A percentile compares a stretch with the other conserved stretches of the same genome.
phyloP scores from a whole-genome alignment of 2,888 invertebrate genomes.

The Lithophane socia region DNA sequence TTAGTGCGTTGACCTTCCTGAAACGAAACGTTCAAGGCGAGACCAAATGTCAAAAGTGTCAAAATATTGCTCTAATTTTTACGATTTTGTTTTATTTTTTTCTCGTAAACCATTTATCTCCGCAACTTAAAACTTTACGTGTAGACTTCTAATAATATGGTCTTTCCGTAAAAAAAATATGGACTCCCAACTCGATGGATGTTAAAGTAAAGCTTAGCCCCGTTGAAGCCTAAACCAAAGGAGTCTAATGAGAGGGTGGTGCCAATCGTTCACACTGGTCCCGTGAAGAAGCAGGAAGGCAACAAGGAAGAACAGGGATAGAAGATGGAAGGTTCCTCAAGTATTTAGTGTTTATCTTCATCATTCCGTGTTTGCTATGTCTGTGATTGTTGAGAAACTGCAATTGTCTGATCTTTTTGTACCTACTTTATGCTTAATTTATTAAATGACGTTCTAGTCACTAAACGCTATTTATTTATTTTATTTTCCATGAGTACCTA shows the following conservation, averaged over 20 bases:
- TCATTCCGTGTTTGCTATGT: conserved; percentile 29
- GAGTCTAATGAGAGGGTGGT: conserved; percentile 91
- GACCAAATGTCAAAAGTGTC: too few species aligned
- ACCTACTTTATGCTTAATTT: not conserved
- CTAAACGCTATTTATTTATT: conserved; percentile 14
- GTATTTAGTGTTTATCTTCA: not conserved
- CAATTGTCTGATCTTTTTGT: conserved; percentile 16
- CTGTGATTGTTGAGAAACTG: conserved; percentile 23
- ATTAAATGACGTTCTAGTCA: conserved; percentile 57
- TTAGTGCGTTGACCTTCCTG: too few species aligned
- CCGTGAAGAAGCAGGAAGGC: conserved; percentile 85
- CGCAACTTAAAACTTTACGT: too few species aligned
- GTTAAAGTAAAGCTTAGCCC: too few species aligned
- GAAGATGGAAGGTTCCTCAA: not conserved
- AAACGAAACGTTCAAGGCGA: too few species aligned
- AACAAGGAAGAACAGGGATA: conserved; percentile 52
- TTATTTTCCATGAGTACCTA: conserved; percentile 20
- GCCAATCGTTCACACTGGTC: conserved; percentile 92
- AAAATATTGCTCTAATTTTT: too few species aligned
- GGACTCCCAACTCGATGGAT: too few species aligned
- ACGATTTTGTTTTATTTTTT: too few species aligned
- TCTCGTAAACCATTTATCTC: too few species aligned
- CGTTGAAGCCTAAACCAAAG: conserved; percentile 86
- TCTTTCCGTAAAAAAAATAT: too few species aligned
- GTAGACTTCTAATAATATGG: too few species aligned